phyloP scores from a whole-genome alignment of 2,888 invertebrate species.

The Pristionchus maxplancki region DNA sequence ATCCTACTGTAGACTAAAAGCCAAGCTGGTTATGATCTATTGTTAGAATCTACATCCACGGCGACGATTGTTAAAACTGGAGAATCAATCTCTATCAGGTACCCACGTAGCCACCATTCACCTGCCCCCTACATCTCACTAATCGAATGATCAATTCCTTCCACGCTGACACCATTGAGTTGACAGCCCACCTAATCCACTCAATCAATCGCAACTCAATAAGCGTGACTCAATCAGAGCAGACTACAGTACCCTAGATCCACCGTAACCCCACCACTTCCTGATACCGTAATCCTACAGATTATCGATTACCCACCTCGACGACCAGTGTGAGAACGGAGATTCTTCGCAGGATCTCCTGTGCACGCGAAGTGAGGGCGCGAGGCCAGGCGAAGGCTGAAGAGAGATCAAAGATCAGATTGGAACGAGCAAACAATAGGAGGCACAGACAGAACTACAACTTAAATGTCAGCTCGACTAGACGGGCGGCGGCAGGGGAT shows the following conservation, averaged over 20 bases:
- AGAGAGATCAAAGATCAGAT: conserved; percentile 18
- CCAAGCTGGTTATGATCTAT: neutral
- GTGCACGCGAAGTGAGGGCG: neutral
- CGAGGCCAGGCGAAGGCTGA: conserved; percentile 36
- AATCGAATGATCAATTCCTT: neutral
- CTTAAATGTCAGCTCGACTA: neutral
- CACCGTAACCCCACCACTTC: conserved; percentile 1
- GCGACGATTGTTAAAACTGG: too few relatives aligned
- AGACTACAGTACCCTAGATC: neutral
- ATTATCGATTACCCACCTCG: neutral
- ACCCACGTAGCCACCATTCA: neutral
- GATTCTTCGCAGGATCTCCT: conserved; percentile 9
- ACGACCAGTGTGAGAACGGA: conserved; percentile 24
- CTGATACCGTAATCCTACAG: neutral
- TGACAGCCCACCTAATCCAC: neutral
- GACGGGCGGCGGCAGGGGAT: neutral
- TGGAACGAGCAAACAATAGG: neutral
- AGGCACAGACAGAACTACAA: neutral
- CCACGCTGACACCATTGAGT: neutral
- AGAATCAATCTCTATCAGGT: neutral
- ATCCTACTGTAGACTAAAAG: neutral
- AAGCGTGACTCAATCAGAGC: neutral
- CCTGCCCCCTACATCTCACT: neutral
- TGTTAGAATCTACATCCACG: too few relatives aligned
- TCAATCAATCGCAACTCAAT: neutral